Evolutionary conservation across 2,113 vertebrate genomes (phyloP).

Genomic region (Tauraco erythrolophus): DNA sequence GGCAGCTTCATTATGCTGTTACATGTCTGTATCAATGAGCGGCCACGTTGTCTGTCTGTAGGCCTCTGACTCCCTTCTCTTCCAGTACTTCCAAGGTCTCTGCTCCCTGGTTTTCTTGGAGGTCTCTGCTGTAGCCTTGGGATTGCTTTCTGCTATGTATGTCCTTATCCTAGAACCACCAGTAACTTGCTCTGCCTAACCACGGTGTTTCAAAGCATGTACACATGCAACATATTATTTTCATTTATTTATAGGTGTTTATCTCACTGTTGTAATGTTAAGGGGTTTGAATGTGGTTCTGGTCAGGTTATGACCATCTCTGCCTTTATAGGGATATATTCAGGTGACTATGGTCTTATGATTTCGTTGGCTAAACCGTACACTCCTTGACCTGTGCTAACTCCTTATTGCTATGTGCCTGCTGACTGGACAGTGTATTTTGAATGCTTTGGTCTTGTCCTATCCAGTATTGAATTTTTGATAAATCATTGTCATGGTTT

Average conservation of each 20-base stretch:
- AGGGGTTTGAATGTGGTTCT: not conserved
- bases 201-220: not conserved
- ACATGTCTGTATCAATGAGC: not conserved
- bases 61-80: not conserved
- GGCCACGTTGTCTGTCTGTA: not conserved
- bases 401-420: not conserved
- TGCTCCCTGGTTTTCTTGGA: not conserved
- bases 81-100: not conserved
- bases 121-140: not conserved
- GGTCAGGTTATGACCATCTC: not conserved
- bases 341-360: not conserved
- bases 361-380: not conserved
- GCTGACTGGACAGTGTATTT: not conserved
- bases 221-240: not conserved
- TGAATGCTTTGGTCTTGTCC: not conserved
- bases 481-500: too few species aligned
- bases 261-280: not conserved
- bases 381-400: rapidly evolving
- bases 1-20: not conserved
- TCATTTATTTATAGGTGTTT: not conserved
- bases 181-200: not conserved
- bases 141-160: not conserved
- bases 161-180: not conserved
- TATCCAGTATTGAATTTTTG: not conserved
- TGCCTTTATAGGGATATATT: not conserved